A percentile compares a stretch with the other conserved stretches of the same genome.
Evolutionary conservation across 1,140 invertebrate species (phyloP).

Genomic region (Bombus confusus): DNA sequence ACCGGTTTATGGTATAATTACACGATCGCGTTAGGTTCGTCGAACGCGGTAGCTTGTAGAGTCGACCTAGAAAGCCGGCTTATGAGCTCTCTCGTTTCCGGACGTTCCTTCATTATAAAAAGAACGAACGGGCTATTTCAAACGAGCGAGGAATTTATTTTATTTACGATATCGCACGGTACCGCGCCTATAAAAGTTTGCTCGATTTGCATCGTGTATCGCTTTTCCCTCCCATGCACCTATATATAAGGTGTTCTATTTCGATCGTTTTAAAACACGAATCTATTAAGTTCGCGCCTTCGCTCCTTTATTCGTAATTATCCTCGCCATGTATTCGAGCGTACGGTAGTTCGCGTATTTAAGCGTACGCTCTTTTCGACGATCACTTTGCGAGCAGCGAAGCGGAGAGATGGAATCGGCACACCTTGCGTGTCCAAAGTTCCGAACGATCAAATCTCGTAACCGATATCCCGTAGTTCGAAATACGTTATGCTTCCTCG

Average conservation of each 20-base stretch:
- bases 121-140: not conserved
- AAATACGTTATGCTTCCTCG: slow-evolving; percentile 17
- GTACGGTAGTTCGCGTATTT: not conserved
- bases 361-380: not conserved
- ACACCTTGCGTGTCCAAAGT: not conserved
- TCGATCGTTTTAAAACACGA: not conserved
- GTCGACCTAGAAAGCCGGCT: not conserved
- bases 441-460: not conserved
- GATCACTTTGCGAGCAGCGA: not conserved
- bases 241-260: not conserved
- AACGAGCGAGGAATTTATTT: not conserved
- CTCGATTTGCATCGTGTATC: not conserved
- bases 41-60: not conserved
- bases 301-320: not conserved
- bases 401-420: too few species aligned
- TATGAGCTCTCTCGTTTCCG: not conserved
- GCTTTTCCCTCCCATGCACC: too few species aligned
- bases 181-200: not conserved
- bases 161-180: not conserved
- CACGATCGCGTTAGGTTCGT: not conserved
- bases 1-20: not conserved
- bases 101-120: not conserved
- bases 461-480: not conserved
- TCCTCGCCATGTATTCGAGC: accelerated
- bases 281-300: not conserved